Evolutionary conservation across 2,113 vertebrate genomes (phyloP).

Genomic region (Spheniscus mendiculus): DNA sequence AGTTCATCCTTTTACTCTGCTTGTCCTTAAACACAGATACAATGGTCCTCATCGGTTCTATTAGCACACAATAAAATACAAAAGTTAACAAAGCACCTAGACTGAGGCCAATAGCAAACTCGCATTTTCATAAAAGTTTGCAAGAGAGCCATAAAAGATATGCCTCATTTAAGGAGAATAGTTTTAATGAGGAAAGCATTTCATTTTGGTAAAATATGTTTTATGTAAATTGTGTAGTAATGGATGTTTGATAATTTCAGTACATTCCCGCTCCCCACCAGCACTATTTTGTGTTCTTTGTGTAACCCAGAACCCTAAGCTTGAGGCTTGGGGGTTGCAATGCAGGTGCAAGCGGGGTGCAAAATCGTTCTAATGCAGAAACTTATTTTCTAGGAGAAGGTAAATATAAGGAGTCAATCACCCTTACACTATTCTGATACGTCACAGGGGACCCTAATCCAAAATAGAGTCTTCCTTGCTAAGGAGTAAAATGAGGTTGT

Average conservation of each 20-base stretch:
- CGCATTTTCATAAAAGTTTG: neutral
- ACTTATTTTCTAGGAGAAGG: neutral
- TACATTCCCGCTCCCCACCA: neutral
- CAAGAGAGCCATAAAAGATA: neutral
- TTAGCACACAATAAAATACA: neutral
- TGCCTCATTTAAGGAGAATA: neutral
- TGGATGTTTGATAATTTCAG: neutral
- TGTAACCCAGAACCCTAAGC: neutral
- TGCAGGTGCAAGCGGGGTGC: neutral
- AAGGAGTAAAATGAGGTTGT: neutral
- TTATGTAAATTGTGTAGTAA: neutral
- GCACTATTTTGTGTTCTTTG: neutral
- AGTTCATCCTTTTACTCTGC: neutral
- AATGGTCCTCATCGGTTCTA: neutral
- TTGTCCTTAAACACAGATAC: neutral
- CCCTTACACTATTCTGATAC: neutral
- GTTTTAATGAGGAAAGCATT: neutral
- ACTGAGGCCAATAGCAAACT: neutral
- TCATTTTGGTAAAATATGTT: neutral
- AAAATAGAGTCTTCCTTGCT: neutral
- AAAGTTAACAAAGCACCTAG: neutral
- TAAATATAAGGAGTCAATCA: neutral
- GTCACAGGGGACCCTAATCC: rapidly evolving
- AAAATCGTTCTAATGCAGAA: neutral
- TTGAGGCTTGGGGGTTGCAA: neutral